phyloP scores from a whole-genome alignment of 2,113 vertebrate genomes.

The Nothoprocta pentlandii region DNA sequence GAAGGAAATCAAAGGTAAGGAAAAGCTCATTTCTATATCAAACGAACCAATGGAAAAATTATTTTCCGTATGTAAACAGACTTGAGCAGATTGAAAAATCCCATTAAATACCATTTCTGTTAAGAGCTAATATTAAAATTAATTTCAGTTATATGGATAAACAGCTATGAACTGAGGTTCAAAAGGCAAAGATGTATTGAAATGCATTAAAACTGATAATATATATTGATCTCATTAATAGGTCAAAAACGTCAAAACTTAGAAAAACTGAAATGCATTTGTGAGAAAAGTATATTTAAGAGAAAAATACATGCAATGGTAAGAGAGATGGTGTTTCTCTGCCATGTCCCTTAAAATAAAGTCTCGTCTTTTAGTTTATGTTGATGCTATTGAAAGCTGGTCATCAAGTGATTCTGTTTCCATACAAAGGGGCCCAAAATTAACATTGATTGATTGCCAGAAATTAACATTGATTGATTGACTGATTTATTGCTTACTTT shows the following conservation, averaged over 20 bases:
- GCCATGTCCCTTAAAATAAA: background rate
- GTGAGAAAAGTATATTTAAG: background rate
- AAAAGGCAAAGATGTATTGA: background rate
- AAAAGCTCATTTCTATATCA: background rate
- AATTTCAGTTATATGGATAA: background rate
- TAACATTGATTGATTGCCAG: background rate
- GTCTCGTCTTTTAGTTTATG: background rate
- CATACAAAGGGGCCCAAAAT: background rate
- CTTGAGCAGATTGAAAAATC: background rate
- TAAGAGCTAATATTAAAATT: constrained; percentile 1
- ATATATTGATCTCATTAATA: background rate
- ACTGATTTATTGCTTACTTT: background rate
- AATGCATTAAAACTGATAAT: background rate
- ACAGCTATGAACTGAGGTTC: background rate
- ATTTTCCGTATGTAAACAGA: background rate
- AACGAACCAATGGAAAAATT: background rate
- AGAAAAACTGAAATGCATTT: background rate
- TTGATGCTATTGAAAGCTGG: background rate
- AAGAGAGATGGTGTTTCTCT: background rate
- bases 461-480: background rate
- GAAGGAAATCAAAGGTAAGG: no score
- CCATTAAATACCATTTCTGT: background rate
- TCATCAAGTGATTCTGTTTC: background rate
- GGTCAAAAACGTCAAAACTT: background rate
- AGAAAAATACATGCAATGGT: background rate